phyloP scores from a whole-genome alignment of 2,113 vertebrate genomes.

The Condylura cristata region DNA sequence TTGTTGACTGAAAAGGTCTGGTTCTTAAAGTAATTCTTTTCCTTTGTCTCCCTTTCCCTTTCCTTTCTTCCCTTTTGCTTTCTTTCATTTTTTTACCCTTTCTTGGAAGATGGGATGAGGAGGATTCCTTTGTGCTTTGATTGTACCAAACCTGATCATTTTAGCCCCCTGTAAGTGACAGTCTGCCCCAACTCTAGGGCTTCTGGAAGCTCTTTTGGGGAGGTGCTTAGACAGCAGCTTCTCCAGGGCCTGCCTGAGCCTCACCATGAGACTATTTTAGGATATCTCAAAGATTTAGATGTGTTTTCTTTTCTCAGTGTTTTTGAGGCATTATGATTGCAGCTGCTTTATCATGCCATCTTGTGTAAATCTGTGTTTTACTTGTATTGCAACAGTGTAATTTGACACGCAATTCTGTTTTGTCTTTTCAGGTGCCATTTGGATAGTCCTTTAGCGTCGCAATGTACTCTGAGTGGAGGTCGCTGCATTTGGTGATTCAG shows the following conservation, averaged over 20 bases:
- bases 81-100: background rate
- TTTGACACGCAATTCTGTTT: conserved; percentile 44
- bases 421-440: conserved; percentile 81
- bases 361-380: background rate
- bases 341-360: conserved; percentile 23
- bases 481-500: conserved; percentile 95
- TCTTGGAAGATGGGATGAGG: background rate
- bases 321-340: background rate
- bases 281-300: conserved; percentile 3
- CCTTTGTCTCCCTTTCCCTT: conserved; percentile 3
- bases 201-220: background rate
- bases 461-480: conserved; percentile 99
- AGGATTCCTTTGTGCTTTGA: background rate
- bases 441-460: conserved; percentile 86
- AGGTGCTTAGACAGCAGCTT: conserved; percentile 16
- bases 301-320: background rate
- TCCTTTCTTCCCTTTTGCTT: background rate
- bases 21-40: background rate
- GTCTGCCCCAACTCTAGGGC: background rate
- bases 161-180: background rate
- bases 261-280: conserved; percentile 2
- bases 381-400: background rate
- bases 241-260: background rate
- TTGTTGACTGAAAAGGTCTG: background rate
- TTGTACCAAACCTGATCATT: background rate